Percentiles rank a stretch among this genome's conserved stretches.
These are phyloP conservation scores for Drosophila biarmipes DNA, from an alignment of 1,140 invertebrate genomes.

Conservation along the genomic window DNA sequence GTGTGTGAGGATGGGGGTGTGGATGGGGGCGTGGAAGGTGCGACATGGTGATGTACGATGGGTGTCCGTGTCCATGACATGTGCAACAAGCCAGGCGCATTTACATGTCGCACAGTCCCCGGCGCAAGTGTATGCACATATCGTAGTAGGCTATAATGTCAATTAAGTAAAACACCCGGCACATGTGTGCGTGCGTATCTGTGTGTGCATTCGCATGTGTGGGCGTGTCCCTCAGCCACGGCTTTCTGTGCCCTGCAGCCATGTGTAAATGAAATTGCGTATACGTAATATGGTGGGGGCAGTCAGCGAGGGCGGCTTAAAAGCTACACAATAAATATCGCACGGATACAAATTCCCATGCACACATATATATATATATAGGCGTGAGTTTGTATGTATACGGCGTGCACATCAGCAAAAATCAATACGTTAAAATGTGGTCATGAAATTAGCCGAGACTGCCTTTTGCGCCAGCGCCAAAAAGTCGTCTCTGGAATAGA, in stretches of 20 bases:
- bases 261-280: slow-evolving; percentile 77
- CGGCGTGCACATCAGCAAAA: slow-evolving; percentile 42
- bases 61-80: slow-evolving; percentile 49
- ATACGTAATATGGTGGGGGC: slow-evolving; percentile 58
- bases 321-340: slow-evolving; percentile 62
- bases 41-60: slow-evolving; percentile 1
- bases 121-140: slow-evolving; percentile 76
- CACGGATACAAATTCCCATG: background rate
- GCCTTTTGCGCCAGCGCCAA: slow-evolving; percentile 68
- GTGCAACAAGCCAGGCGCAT: slow-evolving; percentile 78
- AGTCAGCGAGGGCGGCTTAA: slow-evolving; percentile 46
- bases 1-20: background rate
- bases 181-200: slow-evolving; percentile 16
- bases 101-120: slow-evolving; percentile 69
- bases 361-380: background rate
- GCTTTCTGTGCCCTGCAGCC: slow-evolving; percentile 69
- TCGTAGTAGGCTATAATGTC: slow-evolving; percentile 81
- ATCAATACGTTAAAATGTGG: slow-evolving; percentile 77
- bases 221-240: slow-evolving; percentile 55
- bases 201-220: slow-evolving; percentile 11
- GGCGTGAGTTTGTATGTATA: background rate
- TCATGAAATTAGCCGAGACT: slow-evolving; percentile 74
- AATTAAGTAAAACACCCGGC: slow-evolving; percentile 63
- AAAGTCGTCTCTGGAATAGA: slow-evolving; percentile 59
- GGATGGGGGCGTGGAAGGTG: background rate